Conservation (phyloP, 2,888 invertebrate genomes). For the Zootermopsis nevadensis region DNA sequence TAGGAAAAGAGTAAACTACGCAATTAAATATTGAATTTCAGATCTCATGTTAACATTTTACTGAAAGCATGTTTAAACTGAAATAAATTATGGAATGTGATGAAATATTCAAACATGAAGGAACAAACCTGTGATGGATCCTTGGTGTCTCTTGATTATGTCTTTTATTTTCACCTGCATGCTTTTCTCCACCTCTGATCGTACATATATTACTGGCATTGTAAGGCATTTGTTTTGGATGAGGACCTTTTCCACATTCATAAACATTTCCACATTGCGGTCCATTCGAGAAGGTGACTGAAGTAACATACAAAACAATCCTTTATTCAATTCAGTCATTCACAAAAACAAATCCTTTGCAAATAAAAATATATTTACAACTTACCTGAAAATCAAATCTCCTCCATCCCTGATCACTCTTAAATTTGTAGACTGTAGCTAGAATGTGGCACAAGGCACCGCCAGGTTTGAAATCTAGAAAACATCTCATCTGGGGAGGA, state of each 20-base stretch:
- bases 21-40: not conserved
- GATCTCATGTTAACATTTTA: not conserved
- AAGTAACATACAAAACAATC: slow-evolving; percentile 57
- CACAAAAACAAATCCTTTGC: not conserved
- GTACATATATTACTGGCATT: slow-evolving; percentile 83
- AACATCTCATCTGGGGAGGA: slow-evolving; percentile 84
- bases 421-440: slow-evolving; percentile 93
- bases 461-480: slow-evolving; percentile 94
- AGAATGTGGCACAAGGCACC: slow-evolving; percentile 94
- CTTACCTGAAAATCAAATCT: slow-evolving; percentile 92
- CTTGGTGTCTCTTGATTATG: slow-evolving; percentile 88
- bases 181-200: slow-evolving; percentile 86
- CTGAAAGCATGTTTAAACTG: not conserved
- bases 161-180: slow-evolving; percentile 86
- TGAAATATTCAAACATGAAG: too few relatives aligned
- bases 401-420: slow-evolving; percentile 95
- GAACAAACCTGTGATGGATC: slow-evolving; percentile 71
- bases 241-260: slow-evolving; percentile 86
- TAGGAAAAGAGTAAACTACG: too few relatives aligned
- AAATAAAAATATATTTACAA: not conserved
- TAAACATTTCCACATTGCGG: slow-evolving; percentile 92
- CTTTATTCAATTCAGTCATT: not conserved
- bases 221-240: slow-evolving; percentile 83
- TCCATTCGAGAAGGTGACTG: slow-evolving; percentile 92
- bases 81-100: too few relatives aligned